Evolutionary conservation across 1,140 invertebrate genomes (phyloP), one percentile per base, ranked within the genome.

Genomic region (Neodiprion fabricii): DNA sequence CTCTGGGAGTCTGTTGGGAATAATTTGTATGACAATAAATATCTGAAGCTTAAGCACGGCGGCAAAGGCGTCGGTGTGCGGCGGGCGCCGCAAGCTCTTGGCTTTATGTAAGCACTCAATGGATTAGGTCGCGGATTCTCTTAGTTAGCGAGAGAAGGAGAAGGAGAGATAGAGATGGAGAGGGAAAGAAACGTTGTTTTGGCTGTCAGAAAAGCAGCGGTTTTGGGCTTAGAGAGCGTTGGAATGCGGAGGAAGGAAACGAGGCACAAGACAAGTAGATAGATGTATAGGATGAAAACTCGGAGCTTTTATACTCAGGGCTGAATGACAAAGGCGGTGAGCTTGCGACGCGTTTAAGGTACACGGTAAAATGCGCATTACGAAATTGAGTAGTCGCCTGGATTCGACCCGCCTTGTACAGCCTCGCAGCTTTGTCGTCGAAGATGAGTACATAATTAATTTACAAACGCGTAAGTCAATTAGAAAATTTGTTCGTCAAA

Each of bases 61-160:
- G 17, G 17, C 66, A 53, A 71, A 78, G 81, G 84, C 84, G 80
- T 82, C 83, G 78, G 82, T 78, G 82, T 9, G 65, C 81, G 83
- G 79, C 72, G 40, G 75, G 61, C 75, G 69, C 75, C 47, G 67
- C 74, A 80, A 85, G 77, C 75, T 81, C 67, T 76, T 79, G 74
- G 78, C 70, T 77, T 79, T 69, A 53, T 68, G 1, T 48, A 48
- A 77, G 72, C 71, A 78, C 84, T 84, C 84, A 70, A 82, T 77
- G 68, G 81, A 80, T 85, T 77, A 79, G 74, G 65, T 21, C 17
- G 71, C 11, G 14, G 67, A 71, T 73, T 14, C 17, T 12, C n/a
- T 49, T 74, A 69, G 50, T 70, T 72, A 72, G 72, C 73, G 71
- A 53, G 47, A 49, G 70, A 48, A 23, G 53, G 65, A 61, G 72